Base-by-base conservation (phyloP, 2,113 vertebrate species). In the Microtus montanus region DNA sequence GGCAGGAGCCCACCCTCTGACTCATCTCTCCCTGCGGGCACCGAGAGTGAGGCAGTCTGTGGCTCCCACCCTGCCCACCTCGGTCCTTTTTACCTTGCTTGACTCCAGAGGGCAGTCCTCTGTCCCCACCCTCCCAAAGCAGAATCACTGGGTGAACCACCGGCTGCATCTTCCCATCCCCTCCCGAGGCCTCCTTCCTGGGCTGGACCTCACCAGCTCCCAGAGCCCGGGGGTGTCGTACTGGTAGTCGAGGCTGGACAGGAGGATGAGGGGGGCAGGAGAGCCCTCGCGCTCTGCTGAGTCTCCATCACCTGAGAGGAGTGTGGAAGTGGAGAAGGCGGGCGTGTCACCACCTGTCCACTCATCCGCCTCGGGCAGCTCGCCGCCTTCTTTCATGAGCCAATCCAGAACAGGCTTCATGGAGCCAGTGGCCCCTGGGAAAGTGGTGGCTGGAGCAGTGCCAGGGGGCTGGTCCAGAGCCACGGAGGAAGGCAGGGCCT, bases 261-360 rank as follows among this genome's bases (percentile, higher is more conserved):
- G 99, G 91, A 98, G 96, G 90, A 99, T 98, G 64, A 98, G 98
- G 85, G 99, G 98, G 94, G 99, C 99, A 33, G 98, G 98, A 28
- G 99, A 98, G n/a, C 98, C 97, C 77, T 98, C 97, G 9, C 97
- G 98, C 92, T 99, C 99, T 0, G 98, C 98, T 35, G 98, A 98
- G 97, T 99, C 99, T 0, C 99, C 99, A 44, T 99, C 99, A 73
- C 99, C 99, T 54, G 99, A 99, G 77, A 99, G 98, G 97, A 99
- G 98, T 58, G 99, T 98, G 77, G 99, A 98, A 64, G 99, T 99
- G 89, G 99, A 99, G 97, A 99, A 99, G 13, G 99, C 95, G 54
- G 98, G 98, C 0, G 98, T 98, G 93, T 99, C 99, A 35, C 99
- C 99, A 98, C 99, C 99, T 30, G 96, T 95, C 98, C 98, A 98